A percentile compares a stretch with the other conserved stretches of the same genome.
Conservation (phyloP, 30 jellyfish, hydroid and myxozoan species). For the Catostylus mosaicus region DNA sequence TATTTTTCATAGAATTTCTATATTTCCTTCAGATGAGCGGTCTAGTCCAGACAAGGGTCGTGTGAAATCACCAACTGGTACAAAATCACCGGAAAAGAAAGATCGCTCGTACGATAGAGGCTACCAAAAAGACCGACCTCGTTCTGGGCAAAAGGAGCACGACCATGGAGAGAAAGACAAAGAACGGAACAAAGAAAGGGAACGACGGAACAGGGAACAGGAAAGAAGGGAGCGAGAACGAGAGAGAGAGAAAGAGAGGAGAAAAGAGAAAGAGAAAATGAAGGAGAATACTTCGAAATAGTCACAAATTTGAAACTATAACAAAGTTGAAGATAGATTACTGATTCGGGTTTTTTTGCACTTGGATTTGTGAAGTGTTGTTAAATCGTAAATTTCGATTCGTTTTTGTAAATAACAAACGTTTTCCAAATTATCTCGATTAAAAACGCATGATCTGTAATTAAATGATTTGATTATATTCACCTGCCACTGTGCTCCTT, state of each 20-base stretch:
- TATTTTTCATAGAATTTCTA: not conserved
- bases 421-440: not conserved
- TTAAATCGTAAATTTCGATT: not conserved
- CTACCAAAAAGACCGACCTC: constrained; percentile 50
- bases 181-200: constrained; percentile 33
- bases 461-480: too few relatives aligned
- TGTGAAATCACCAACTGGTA: constrained; percentile 44
- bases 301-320: too few relatives aligned
- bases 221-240: constrained; percentile 25
- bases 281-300: constrained; percentile 11
- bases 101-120: constrained; percentile 42
- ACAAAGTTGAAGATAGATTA: too few relatives aligned
- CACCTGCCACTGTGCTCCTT: too few relatives aligned
- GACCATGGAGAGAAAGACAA: constrained; percentile 17
- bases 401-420: not conserved
- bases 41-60: constrained; percentile 44
- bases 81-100: constrained; percentile 54
- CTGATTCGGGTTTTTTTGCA: too few relatives aligned
- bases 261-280: constrained; percentile 19
- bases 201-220: constrained; percentile 41
- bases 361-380: not conserved
- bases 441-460: too few relatives aligned
- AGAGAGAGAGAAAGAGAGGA: constrained; percentile 30
- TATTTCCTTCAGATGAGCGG: constrained; percentile 27
- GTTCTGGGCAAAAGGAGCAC: constrained; percentile 24